phyloP scores from a whole-genome alignment of 2,797 vertebrate species.

The Mycteria americana region DNA sequence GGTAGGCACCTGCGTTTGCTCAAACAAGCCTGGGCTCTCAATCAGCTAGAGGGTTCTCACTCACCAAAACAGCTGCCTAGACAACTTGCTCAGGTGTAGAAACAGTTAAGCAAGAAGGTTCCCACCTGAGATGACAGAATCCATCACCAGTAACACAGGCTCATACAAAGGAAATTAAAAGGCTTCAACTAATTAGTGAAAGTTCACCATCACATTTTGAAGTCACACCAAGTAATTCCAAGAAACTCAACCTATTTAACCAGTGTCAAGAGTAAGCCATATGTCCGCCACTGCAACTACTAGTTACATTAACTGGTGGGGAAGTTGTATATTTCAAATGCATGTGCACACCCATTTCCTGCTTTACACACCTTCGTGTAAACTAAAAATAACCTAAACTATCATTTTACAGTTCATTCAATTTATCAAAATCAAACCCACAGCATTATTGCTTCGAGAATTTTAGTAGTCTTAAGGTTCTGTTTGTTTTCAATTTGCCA shows the following conservation, averaged over 20 bases:
- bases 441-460: not conserved
- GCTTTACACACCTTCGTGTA: not conserved
- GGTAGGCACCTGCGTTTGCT: not conserved
- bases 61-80: not conserved
- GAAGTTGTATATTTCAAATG: not conserved
- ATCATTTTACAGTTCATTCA: slow-evolving; percentile 9
- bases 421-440: not conserved
- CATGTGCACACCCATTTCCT: not conserved
- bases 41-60: not conserved
- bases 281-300: not conserved
- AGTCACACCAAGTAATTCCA: not conserved
- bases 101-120: not conserved
- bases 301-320: not conserved
- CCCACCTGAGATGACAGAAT: not conserved
- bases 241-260: not conserved
- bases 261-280: not conserved
- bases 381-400: slow-evolving; percentile 15
- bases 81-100: not conserved
- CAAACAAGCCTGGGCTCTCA: not conserved
- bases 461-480: not conserved
- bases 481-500: not conserved
- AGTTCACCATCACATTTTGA: not conserved
- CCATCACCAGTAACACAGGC: not conserved
- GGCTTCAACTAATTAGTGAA: not conserved
- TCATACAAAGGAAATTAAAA: not conserved